Conservation (phyloP, 2,797 vertebrate species). For the Sarcoramphus papa region DNA sequence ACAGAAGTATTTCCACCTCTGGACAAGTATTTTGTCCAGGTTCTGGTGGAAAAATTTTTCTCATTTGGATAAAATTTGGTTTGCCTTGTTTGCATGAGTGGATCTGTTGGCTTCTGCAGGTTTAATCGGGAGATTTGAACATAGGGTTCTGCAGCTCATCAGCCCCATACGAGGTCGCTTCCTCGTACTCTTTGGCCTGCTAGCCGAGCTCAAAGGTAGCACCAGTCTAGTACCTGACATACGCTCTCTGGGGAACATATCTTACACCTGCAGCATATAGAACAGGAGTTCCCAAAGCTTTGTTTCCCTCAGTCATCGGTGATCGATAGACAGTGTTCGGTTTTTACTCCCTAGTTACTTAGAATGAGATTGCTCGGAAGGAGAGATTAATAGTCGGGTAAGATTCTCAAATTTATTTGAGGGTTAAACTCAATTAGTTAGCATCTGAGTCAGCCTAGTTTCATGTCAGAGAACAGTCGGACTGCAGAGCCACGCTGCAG, state of each 20-base stretch:
- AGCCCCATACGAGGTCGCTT: neutral
- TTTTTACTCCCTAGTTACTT: neutral
- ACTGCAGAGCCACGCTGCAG: neutral
- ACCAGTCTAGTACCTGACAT: fast-evolving
- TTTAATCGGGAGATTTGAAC: neutral
- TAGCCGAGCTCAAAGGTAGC: neutral
- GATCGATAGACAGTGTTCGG: fast-evolving
- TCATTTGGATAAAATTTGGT: neutral
- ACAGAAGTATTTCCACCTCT: neutral
- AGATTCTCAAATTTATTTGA: neutral
- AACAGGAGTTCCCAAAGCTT: neutral
- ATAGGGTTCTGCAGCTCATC: neutral
- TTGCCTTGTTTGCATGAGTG: neutral
- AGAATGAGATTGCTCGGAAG: neutral
- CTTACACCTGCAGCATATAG: fast-evolving
- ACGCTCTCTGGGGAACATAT: neutral
- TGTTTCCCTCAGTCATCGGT: neutral
- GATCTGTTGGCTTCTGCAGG: neutral
- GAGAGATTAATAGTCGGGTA: neutral
- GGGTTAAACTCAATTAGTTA: neutral
- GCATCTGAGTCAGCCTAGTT: neutral
- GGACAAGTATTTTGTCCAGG: neutral
- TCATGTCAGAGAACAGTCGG: neutral
- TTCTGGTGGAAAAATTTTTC: neutral
- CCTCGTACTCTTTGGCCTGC: neutral